Evolutionary conservation across 2,888 invertebrate species (phyloP).

Genomic region (Maniola hyperantus): DNA sequence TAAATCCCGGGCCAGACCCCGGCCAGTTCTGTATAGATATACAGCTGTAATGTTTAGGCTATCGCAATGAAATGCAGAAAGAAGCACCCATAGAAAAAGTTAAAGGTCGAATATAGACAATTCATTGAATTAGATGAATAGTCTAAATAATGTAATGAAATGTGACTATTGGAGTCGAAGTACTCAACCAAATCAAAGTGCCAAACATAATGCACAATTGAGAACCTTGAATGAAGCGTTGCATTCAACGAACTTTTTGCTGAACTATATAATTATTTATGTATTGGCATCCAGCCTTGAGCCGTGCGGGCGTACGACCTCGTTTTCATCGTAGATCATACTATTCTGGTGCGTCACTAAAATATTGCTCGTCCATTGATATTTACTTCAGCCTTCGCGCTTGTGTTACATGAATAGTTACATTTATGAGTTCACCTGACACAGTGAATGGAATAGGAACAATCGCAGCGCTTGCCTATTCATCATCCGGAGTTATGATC

Average conservation of each 20-base stretch:
- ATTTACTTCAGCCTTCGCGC: constrained; percentile 45
- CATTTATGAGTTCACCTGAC: constrained; percentile 30
- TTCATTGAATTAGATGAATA: too few species aligned
- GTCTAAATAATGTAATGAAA: not conserved
- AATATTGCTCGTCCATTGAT: constrained; percentile 49
- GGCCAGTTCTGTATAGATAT: too few species aligned
- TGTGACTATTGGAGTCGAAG: not conserved
- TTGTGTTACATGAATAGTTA: constrained; percentile 38
- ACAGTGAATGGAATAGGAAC: constrained; percentile 13
- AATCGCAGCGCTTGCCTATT: constrained; percentile 6
- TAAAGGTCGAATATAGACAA: too few species aligned
- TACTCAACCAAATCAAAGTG: not conserved
- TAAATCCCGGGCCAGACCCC: too few species aligned
- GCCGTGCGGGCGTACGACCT: constrained; percentile 46
- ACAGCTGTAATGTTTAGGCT: too few species aligned
- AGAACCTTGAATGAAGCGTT: constrained; percentile 14
- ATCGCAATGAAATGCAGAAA: too few species aligned
- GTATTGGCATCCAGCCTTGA: constrained; percentile 45
- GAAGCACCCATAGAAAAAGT: too few species aligned
- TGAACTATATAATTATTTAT: constrained; percentile 36
- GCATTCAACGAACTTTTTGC: constrained; percentile 25
- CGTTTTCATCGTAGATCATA: constrained; percentile 45
- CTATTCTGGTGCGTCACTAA: constrained; percentile 48
- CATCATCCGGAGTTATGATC: constrained; percentile 5
- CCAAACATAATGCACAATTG: constrained; percentile 7